These are phyloP conservation scores for Leucosticte australis DNA, from an alignment of 2,113 vertebrate species.

Conservation along the genomic window DNA sequence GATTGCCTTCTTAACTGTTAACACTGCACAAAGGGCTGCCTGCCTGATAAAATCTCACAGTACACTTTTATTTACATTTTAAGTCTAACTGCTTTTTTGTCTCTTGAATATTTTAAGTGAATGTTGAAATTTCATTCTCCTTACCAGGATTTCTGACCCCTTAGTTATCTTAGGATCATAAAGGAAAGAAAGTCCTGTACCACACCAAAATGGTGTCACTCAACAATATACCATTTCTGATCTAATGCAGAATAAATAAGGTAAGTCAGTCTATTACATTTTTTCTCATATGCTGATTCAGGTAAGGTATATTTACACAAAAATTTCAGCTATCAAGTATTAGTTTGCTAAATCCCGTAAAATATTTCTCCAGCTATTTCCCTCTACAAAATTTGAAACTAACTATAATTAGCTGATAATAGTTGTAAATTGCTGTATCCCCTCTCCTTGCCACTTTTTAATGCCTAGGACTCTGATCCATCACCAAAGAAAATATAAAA, in stretches of 20 bases:
- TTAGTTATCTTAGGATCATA: not conserved
- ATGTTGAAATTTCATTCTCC: not conserved
- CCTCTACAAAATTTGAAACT: not conserved
- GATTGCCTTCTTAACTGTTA: not conserved
- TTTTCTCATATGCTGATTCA: not conserved
- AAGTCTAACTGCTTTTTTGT: not conserved
- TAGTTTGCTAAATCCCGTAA: not conserved
- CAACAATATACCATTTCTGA: not conserved
- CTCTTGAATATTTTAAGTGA: not conserved
- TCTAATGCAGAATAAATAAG: not conserved
- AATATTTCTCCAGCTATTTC: not conserved
- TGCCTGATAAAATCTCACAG: not conserved
- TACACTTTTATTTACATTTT: not conserved
- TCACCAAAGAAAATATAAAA: slow-evolving; percentile 26
- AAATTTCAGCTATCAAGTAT: not conserved
- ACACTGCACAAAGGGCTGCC: not conserved
- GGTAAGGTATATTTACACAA: not conserved
- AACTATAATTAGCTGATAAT: not conserved
- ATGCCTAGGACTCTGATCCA: not conserved
- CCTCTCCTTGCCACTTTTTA: not conserved
- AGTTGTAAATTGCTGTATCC: not conserved
- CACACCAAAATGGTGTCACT: not conserved
- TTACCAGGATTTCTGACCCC: not conserved
- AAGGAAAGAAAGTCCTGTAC: not conserved
- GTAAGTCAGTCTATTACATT: not conserved